Conservation (phyloP, 2,797 vertebrate species). For the Atherinosoma microstoma region DNA sequence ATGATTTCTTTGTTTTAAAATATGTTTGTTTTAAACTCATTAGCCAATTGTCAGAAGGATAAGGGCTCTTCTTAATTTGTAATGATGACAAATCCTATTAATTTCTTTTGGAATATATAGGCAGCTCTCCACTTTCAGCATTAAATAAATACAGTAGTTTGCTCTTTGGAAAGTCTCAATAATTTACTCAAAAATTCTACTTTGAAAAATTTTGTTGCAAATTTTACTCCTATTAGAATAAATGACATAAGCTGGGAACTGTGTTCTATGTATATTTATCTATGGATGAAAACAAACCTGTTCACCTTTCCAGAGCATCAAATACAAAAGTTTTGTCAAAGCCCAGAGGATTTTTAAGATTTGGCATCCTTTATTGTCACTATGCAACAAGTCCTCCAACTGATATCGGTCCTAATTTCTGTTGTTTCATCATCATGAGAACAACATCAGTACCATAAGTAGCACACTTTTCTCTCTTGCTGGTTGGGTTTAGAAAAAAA, state of each 20-base stretch:
- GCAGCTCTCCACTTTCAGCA: neutral
- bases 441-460: too few relatives aligned
- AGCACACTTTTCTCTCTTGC: too few relatives aligned
- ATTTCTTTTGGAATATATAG: neutral
- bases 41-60: slow-evolving; percentile 1
- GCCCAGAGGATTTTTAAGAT: neutral
- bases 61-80: neutral
- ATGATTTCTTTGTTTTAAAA: neutral
- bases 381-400: too few relatives aligned
- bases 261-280: too few relatives aligned
- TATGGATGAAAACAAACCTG: neutral
- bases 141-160: neutral
- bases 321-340: neutral
- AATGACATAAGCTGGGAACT: neutral
- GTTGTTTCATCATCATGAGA: too few relatives aligned
- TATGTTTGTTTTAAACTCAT: neutral
- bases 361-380: too few relatives aligned
- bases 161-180: neutral
- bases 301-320: neutral
- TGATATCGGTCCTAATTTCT: too few relatives aligned
- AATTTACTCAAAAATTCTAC: neutral
- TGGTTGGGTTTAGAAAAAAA: too few relatives aligned
- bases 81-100: slow-evolving; percentile 1
- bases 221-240: neutral
- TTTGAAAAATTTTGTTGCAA: neutral